These are phyloP conservation scores for Hipparchia semele DNA, from an alignment of 2,888 invertebrate genomes.

Conservation along the genomic window DNA sequence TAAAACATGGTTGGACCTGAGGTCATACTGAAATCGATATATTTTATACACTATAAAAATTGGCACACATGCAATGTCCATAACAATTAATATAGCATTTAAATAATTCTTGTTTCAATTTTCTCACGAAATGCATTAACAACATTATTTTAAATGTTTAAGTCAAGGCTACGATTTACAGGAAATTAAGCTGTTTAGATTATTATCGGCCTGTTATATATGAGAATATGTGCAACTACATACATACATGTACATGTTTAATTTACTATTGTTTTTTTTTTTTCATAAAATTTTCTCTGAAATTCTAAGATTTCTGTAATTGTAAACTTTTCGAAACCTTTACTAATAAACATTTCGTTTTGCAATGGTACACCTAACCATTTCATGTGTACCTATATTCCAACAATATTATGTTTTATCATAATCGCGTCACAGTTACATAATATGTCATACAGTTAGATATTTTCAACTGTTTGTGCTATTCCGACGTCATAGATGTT, in stretches of 20 bases:
- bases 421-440: background rate
- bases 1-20: too few species aligned
- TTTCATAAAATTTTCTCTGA: too few species aligned
- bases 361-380: too few species aligned
- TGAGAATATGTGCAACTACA: background rate
- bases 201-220: constrained; percentile 13
- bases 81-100: background rate
- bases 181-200: constrained; percentile 19
- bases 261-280: too few species aligned
- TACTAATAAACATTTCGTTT: too few species aligned
- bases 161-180: constrained; percentile 17
- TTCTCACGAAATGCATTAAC: constrained; percentile 24
- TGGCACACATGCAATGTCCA: background rate
- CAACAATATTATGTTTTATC: background rate
- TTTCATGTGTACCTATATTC: too few species aligned
- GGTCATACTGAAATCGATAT: too few species aligned
- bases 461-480: constrained; percentile 23
- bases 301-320: too few species aligned
- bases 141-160: constrained; percentile 11
- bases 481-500: constrained; percentile 38
- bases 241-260: background rate
- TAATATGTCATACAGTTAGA: constrained; percentile 16
- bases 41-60: background rate
- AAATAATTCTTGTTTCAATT: constrained; percentile 4
- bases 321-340: too few species aligned